Evolutionary conservation across 2,888 invertebrate species (phyloP).

Genomic region (Aspidapion aeneum): DNA sequence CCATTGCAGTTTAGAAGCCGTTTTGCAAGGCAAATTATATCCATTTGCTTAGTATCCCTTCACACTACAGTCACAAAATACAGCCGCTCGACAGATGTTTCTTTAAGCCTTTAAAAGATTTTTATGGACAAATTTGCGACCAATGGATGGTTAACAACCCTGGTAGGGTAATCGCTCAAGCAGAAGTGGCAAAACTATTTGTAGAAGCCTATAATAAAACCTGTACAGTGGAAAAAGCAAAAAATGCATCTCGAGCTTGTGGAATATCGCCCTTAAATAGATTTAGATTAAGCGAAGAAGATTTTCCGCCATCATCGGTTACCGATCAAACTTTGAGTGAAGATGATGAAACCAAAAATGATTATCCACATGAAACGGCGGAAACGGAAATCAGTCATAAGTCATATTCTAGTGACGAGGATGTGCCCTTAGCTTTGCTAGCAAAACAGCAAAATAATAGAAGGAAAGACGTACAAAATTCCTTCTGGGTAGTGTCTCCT

Average conservation of each 20-base stretch:
- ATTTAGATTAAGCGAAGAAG: constrained; percentile 3
- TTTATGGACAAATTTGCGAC: background rate
- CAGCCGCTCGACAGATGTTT: constrained; percentile 3
- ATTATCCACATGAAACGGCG: too few species aligned
- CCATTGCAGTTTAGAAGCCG: constrained; percentile 4
- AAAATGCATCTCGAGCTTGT: background rate
- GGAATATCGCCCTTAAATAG: constrained; percentile 1
- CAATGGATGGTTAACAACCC: constrained; percentile 2
- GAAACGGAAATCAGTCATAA: too few species aligned
- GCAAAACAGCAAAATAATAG: too few species aligned
- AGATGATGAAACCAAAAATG: too few species aligned
- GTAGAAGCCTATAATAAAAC: background rate
- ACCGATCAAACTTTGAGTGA: constrained; percentile 6
- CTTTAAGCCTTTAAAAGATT: background rate
- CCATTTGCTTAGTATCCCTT: too few species aligned
- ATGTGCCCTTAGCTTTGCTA: too few species aligned
- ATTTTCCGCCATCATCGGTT: background rate
- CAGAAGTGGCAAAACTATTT: background rate
- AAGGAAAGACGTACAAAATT: too few species aligned
- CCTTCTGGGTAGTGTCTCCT: too few species aligned
- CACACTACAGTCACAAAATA: constrained; percentile 2
- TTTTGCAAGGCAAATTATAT: too few species aligned
- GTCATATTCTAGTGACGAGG: too few species aligned
- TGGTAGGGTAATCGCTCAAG: background rate
- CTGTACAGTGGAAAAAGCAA: background rate